Evolutionary conservation across 2,797 vertebrate genomes (phyloP).

Genomic region (Falco rusticolus): DNA sequence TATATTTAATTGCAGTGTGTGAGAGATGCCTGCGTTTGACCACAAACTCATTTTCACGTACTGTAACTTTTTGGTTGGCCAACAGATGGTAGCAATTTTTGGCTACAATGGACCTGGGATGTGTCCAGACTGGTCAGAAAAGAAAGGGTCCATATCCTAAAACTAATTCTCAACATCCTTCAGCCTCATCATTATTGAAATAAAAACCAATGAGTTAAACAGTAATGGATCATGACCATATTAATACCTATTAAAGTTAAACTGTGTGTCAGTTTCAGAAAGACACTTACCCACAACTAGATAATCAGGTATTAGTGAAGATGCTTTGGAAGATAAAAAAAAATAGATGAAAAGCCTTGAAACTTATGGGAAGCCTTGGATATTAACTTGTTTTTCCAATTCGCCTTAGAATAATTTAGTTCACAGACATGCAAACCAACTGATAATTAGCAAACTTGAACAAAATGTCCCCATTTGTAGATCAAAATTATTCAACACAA

Average conservation of each 20-base stretch:
- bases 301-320: not conserved
- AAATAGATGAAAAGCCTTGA: not conserved
- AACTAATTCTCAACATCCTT: not conserved
- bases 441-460: conserved; percentile 33
- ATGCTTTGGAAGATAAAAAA: not conserved
- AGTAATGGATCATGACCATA: not conserved
- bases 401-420: not conserved
- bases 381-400: not conserved
- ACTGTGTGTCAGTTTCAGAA: not conserved
- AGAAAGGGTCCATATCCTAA: not conserved
- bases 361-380: not conserved
- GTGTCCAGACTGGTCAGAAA: not conserved
- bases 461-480: conserved; percentile 31
- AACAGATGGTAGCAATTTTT: not conserved
- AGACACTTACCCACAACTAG: not conserved
- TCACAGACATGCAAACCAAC: not conserved
- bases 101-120: not conserved
- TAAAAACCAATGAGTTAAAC: not conserved
- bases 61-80: not conserved
- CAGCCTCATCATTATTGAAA: not conserved
- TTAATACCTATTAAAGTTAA: not conserved
- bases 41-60: not conserved
- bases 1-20: not conserved
- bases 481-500: conserved; percentile 32
- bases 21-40: not conserved